Evolutionary conservation across 2,888 invertebrate genomes (phyloP).

Genomic region (Patella caerulea): DNA sequence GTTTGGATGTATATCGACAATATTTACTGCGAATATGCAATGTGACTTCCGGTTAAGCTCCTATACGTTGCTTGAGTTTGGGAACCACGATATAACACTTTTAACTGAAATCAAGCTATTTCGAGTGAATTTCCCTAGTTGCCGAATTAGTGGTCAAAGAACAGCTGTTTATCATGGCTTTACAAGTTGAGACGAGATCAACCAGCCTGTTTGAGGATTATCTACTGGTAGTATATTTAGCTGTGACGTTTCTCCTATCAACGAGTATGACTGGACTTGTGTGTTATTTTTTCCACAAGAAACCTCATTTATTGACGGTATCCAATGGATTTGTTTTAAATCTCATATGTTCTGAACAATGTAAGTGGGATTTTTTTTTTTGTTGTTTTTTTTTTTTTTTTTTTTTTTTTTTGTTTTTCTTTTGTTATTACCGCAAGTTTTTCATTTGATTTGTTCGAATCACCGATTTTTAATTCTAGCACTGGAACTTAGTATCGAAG

Average conservation of each 20-base stretch:
- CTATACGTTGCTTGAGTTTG: too few relatives aligned
- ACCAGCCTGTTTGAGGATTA: not conserved
- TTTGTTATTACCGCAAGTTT: not conserved
- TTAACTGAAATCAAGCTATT: too few relatives aligned
- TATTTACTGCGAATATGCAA: too few relatives aligned
- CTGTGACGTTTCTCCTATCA: slow-evolving; percentile 46
- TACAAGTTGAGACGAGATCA: too few relatives aligned
- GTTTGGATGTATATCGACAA: too few relatives aligned
- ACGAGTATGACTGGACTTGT: slow-evolving; percentile 47
- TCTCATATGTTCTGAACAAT: slow-evolving; percentile 48
- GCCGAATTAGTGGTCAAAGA: too few relatives aligned
- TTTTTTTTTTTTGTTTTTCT: not conserved
- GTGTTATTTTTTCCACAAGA: slow-evolving; percentile 52
- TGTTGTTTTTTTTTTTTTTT: too few relatives aligned
- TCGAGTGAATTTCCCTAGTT: too few relatives aligned
- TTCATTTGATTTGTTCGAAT: not conserved
- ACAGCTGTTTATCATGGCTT: too few relatives aligned
- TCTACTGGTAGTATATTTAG: slow-evolving; percentile 31
- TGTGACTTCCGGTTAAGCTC: too few relatives aligned
- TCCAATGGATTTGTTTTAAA: slow-evolving; percentile 58
- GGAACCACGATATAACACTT: too few relatives aligned
- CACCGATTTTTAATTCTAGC: not conserved
- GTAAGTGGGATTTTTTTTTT: slow-evolving; percentile 38
- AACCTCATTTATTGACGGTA: slow-evolving; percentile 50
- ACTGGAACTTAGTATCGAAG: not conserved